Evolutionary conservation across 53 echinoderm and acorn worm genomes (phyloP), one percentile per base, ranked within the genome.

Genomic region (Patiria pectinifera): DNA sequence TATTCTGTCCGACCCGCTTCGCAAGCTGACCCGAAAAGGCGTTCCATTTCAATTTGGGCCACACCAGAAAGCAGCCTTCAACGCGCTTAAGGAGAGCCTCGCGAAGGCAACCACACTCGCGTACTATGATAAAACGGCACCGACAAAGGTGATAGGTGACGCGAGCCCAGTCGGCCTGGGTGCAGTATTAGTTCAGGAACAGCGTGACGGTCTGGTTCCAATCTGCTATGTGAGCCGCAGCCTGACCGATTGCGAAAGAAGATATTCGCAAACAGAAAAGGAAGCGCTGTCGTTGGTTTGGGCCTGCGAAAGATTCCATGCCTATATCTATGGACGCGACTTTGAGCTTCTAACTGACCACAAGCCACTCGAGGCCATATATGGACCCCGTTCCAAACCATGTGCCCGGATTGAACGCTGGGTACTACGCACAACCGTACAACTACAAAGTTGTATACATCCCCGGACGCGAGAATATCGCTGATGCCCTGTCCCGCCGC

Each of bases 151-250:
- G 3, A 92, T 95, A 21, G 88, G 89, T 48, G 95, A 95, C 45
- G 96, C 90, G 6, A 96, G 95, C 59, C 92, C 93, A 25, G 95
- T 95, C 12, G 96, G 96, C 12, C 59, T 95, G 15, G 96, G 93
- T 43, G 96, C 94, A 4, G 93, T 96, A 0, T 59, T 96, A 43
- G 91, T 6, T n/a, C n/a, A n/a, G n/a, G n/a, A n/a, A n/a, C n/a
- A n/a, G n/a, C n/a, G n/a, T n/a, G n/a, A n/a, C n/a, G n/a, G n/a
- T n/a, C 1, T 35, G 35, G 59, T 92, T 58, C 83, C 89, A 47
- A 87, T 95, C 11, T 83, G 76, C 44, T 92, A 95, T 72, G 95
- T 85, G 14, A 92, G 89, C 46, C 69, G 85, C 44, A 48, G 82
- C 13, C 71, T 92, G 75, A 93, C 89, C 13, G 86, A 92, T 16